Base-by-base conservation (phyloP, 2,797 vertebrate genomes). In the Neomorphus geoffroyi region DNA sequence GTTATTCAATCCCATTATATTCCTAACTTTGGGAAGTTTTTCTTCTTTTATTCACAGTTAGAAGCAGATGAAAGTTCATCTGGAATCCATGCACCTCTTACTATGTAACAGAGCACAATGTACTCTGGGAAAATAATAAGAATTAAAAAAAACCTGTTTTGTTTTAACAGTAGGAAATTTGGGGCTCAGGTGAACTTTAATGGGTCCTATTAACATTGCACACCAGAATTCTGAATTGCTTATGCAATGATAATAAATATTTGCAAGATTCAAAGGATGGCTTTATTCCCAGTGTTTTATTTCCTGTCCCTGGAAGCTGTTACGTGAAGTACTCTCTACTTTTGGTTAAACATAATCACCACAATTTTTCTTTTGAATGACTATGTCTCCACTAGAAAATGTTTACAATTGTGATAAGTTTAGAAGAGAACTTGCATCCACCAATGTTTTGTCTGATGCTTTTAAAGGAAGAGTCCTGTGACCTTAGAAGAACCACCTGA, bases 131-230 rank as follows among this genome's bases (percentile, higher is more conserved):
- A 95, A 84, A 85, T 53, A 86, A 86, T 30, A 67, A 74, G 24
- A 85, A 79, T 14, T n/a, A n/a, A 23, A 41, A 41, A 66, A 64
- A 75, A 48, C 54, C 18, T 15, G 1, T 33, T 82, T 91, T 84
- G n/a, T 71, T 70, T 43, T 56, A 82, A 35, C 35, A 58, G 32
- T 7, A n/a, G 74, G 39, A 88, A 92, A 89, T 82, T n/a, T 72
- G 46, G 57, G 78, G 79, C 93, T 95, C 88, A 94, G 94, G 54
- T 96, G 93, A 91, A 67, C 58, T 72, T 1, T 72, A 65, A 74
- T 67, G 24, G 33, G 18, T 56, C 70, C 64, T 92, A 82, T 95
- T 95, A 92, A 86, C 45, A 32, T 11, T 54, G 67, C 67, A 60
- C 21, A 65, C 21, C 58, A 67, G 74, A 93, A 54, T 73, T 75